Base-by-base conservation (phyloP, 2,888 invertebrate species). In the Idaea aversata region DNA sequence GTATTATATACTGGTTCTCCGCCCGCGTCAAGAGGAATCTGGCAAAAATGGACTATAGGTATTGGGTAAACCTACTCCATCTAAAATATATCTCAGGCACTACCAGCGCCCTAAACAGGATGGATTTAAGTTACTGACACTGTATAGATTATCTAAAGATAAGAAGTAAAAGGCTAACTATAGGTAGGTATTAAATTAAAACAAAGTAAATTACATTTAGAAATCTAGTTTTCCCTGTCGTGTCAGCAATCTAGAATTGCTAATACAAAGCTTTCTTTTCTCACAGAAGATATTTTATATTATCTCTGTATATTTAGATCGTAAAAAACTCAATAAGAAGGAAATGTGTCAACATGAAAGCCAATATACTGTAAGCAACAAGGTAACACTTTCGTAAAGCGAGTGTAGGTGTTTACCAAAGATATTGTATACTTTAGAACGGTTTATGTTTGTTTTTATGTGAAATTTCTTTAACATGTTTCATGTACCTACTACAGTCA, bases 291-390 rank as follows among this genome's bases (percentile, higher is more conserved):
- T 47, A 47, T 47, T 47, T 47, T 47, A 47, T 47, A 47, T 47
- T 47, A 13, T 59, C 25, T 59, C 25, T 59, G 34, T 59, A 34
- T 25, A 13, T 61, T 65, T 59, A 59, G 60, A 25, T 15, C 35
- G 57, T 62, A 57, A 59, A 38, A 59, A 34, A 25, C 34, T 57
- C 34, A 60, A 25, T 63, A 34, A 65, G 59, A 61, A 61, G 35
- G 63, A 63, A 67, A 69, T 64, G 62, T 69, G 63, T 66, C 61
- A 67, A 65, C 64, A 68, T 59, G 61, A 63, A 67, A 69, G 64
- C 62, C 63, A 69, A 69, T 67, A 67, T 69, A 67, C 65, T 62
- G 63, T 61, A 62, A 67, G 61, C 59, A 60, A 59, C 61, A 59
- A 66, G 61, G 67, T 63, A 70, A 65, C 68, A 63, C 66, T 64